Conservation (phyloP, 2,888 invertebrate species). For the Arctia plantaginis region DNA sequence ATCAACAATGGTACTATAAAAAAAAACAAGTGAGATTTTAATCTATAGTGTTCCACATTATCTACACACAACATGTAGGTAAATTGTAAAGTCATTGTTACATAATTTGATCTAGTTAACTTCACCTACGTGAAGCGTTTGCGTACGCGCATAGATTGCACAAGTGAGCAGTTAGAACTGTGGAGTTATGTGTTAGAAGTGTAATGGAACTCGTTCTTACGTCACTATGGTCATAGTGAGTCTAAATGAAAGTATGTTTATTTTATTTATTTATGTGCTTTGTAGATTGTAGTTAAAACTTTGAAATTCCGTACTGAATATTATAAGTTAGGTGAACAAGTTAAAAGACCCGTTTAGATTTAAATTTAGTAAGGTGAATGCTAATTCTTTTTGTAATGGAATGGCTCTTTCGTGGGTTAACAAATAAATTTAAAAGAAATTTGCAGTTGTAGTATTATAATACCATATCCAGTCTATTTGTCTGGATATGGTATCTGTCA, state of each 20-base stretch:
- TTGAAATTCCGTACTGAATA: not conserved
- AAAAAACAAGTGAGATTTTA: not conserved
- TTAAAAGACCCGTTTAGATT: no score
- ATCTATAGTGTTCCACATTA: not conserved
- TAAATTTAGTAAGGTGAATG: not conserved
- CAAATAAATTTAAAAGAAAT: not conserved
- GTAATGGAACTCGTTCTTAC: constrained; percentile 9
- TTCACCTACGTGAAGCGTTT: constrained; percentile 38
- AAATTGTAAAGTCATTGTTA: constrained; percentile 35
- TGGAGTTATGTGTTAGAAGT: constrained; percentile 1
- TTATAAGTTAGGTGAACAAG: not conserved
- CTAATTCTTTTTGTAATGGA: not conserved
- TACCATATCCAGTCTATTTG: no score
- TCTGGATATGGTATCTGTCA: no score
- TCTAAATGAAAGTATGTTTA: not conserved
- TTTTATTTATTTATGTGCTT: not conserved
- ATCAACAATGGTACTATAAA: not conserved
- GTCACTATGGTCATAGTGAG: not conserved
- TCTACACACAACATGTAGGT: constrained; percentile 1
- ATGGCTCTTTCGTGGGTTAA: not conserved
- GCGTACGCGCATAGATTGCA: constrained; percentile 19
- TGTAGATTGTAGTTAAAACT: not conserved
- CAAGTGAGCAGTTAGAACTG: constrained; percentile 25
- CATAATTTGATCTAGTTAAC: constrained; percentile 58
- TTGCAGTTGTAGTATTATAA: no score